Percentiles rank a stretch among this genome's conserved stretches.
Evolutionary conservation across 2,888 invertebrate species (phyloP).

Genomic region (Lasioglossum calceatum): DNA sequence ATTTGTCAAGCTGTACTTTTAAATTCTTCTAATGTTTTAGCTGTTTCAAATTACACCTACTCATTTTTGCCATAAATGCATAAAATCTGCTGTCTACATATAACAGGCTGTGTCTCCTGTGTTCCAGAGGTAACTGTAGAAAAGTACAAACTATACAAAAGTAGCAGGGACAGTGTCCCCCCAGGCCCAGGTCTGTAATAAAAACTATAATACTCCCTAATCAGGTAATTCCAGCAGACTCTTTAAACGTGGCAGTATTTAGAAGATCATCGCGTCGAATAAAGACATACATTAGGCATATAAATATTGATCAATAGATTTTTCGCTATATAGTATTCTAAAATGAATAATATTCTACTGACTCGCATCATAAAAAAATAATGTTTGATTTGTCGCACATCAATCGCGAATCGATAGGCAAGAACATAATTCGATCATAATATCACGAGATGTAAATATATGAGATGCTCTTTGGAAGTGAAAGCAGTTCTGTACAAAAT

Average conservation of each 20-base stretch:
- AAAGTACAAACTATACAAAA: not conserved
- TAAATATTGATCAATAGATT: not conserved
- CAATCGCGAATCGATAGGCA: not conserved
- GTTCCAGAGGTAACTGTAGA: not conserved
- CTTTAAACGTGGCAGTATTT: conserved; percentile 25
- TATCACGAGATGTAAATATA: not conserved
- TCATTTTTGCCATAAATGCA: too few species aligned
- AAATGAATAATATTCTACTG: not conserved
- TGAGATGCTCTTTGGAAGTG: not conserved
- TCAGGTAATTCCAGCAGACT: conserved; percentile 16
- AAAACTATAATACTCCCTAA: conserved; percentile 10
- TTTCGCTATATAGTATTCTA: conserved; percentile 1
- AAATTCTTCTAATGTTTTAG: too few species aligned
- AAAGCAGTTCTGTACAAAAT: conserved; percentile 26
- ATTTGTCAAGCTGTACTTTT: too few species aligned
- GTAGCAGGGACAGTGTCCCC: not conserved
- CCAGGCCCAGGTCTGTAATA: not conserved
- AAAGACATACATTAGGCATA: not conserved
- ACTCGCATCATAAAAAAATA: not conserved
- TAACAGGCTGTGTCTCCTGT: not conserved
- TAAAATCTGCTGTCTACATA: not conserved
- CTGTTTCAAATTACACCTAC: too few species aligned
- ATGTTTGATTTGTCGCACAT: not conserved
- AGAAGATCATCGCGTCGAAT: not conserved
- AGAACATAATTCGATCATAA: conserved; percentile 5